Evolutionary conservation across 2,113 vertebrate species (phyloP).

Genomic region (Hydropotes inermis): DNA sequence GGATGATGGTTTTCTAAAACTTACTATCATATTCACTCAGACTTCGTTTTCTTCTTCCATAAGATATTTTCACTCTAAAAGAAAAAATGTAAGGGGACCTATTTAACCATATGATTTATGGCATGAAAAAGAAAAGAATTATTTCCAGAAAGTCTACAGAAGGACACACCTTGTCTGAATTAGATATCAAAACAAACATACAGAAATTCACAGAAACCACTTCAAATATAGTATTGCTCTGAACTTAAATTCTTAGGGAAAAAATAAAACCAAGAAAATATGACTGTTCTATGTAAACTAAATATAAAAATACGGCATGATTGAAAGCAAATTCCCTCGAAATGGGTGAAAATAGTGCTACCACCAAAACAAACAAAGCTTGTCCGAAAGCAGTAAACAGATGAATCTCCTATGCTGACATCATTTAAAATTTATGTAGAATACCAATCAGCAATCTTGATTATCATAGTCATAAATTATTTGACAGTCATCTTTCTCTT

Average conservation of each 20-base stretch:
- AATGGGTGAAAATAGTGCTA: constrained; percentile 21
- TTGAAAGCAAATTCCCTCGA: constrained; percentile 22
- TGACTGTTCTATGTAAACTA: constrained; percentile 28
- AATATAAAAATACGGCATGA: constrained; percentile 27
- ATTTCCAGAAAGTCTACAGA: constrained; percentile 25
- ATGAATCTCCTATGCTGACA: not conserved
- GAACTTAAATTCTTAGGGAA: not conserved
- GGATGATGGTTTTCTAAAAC: not conserved
- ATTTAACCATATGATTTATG: constrained; percentile 18
- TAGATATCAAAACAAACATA: constrained; percentile 44
- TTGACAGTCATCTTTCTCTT: not conserved
- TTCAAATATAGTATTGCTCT: constrained; percentile 27
- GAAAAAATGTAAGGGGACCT: not conserved
- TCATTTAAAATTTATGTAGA: not conserved
- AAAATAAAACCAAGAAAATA: constrained; percentile 39
- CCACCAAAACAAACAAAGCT: constrained; percentile 30
- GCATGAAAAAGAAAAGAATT: constrained; percentile 12
- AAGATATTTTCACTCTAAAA: constrained; percentile 27
- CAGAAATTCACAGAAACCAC: constrained; percentile 38
- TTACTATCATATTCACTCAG: not conserved
- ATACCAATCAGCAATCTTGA: not conserved
- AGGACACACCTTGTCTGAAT: constrained; percentile 21
- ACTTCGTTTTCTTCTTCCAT: not conserved
- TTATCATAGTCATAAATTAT: not conserved
- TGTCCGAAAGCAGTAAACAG: not conserved